These are phyloP conservation scores for Zhengitettix transpicula DNA, from an alignment of 2,888 invertebrate species.

Conservation along the genomic window DNA sequence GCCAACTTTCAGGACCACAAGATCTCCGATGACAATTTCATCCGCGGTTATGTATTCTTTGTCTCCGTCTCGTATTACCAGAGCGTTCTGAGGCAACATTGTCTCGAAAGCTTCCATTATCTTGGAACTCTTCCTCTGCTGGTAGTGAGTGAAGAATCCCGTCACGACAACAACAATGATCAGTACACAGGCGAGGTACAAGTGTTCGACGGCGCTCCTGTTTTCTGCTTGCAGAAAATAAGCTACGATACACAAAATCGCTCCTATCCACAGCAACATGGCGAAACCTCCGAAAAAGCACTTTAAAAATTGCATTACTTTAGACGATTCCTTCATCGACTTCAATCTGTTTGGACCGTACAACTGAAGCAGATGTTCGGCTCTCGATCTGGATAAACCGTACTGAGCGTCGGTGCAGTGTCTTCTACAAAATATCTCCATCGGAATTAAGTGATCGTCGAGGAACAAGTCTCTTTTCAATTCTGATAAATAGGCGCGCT, in stretches of 20 bases:
- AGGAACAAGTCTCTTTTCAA: not conserved
- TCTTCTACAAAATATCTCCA: not conserved
- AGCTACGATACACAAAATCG: constrained; percentile 40
- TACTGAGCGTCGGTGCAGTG: not conserved
- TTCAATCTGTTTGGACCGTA: not conserved
- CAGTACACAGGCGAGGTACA: constrained; percentile 45
- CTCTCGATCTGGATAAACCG: not conserved
- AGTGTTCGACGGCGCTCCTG: constrained; percentile 3
- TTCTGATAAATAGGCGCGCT: not conserved
- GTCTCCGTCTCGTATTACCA: constrained; percentile 48
- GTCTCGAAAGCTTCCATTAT: constrained; percentile 78
- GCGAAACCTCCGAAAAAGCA: constrained; percentile 58
- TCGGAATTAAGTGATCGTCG: not conserved
- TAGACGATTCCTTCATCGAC: constrained; percentile 13
- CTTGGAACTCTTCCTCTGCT: constrained; percentile 53
- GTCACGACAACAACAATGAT: constrained; percentile 49
- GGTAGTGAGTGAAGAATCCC: constrained; percentile 54
- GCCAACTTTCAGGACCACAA: constrained; percentile 64
- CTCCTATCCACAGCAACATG: constrained; percentile 49
- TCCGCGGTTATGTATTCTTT: constrained; percentile 39
- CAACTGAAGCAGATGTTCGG: not conserved
- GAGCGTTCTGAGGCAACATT: constrained; percentile 55
- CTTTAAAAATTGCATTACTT: constrained; percentile 43
- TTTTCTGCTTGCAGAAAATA: constrained; percentile 24
- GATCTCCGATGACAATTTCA: constrained; percentile 62